Percentiles rank a stretch among this genome's conserved stretches.
These are phyloP conservation scores for Stenolophus ochropezus DNA, from an alignment of 2,888 invertebrate species.

Conservation along the genomic window DNA sequence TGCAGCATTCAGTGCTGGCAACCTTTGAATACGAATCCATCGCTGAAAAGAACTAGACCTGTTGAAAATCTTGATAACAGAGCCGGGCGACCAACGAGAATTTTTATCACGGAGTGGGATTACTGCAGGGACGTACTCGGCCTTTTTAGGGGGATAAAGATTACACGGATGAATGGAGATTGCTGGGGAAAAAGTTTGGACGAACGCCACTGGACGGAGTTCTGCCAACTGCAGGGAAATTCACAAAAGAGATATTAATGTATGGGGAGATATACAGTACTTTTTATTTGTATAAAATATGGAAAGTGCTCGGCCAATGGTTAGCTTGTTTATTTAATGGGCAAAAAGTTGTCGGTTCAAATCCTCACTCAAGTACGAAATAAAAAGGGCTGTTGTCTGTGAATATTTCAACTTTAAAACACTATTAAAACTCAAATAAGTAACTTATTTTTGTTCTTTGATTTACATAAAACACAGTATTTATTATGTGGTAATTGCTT, in stretches of 20 bases:
- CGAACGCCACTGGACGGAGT: background rate
- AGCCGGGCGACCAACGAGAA: slow-evolving; percentile 17
- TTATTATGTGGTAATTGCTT: too few species aligned
- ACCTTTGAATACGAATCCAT: background rate
- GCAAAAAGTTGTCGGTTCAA: too few species aligned
- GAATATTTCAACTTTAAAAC: too few species aligned
- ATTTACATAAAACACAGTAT: too few species aligned
- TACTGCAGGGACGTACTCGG: background rate
- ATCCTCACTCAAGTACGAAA: too few species aligned
- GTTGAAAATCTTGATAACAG: slow-evolving; percentile 56
- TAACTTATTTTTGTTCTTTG: too few species aligned
- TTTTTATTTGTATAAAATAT: background rate
- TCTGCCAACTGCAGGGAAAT: background rate
- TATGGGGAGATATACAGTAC: background rate
- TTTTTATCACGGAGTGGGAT: slow-evolving; percentile 45
- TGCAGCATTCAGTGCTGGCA: background rate
- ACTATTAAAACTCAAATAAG: too few species aligned
- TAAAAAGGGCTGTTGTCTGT: too few species aligned
- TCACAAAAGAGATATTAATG: background rate
- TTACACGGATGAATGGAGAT: background rate
- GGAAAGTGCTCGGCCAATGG: background rate
- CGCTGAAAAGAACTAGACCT: slow-evolving; percentile 37
- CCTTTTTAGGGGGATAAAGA: background rate
- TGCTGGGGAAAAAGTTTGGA: background rate
- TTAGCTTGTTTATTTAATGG: background rate